Conservation (phyloP, 2,113 vertebrate species). For the Rhynchomys soricoides region DNA sequence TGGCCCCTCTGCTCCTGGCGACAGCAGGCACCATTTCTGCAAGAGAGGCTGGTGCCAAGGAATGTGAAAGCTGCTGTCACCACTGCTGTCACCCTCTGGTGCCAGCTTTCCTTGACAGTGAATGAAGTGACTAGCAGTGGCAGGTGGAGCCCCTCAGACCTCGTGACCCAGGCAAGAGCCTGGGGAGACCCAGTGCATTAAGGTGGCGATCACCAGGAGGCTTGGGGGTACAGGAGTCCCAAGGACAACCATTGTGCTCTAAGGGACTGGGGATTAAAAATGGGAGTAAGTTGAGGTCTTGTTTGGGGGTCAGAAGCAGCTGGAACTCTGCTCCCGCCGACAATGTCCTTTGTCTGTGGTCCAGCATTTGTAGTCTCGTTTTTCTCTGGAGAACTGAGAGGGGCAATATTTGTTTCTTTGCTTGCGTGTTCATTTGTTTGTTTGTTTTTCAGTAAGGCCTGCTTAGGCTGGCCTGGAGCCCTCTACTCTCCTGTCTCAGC, state of each 20-base stretch:
- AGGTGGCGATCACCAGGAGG: too few species aligned
- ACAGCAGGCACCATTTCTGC: slow-evolving; percentile 66
- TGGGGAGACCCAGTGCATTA: background rate
- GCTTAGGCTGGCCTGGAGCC: background rate
- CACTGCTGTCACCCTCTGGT: background rate
- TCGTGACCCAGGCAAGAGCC: background rate
- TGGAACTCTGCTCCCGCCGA: background rate
- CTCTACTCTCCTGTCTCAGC: background rate
- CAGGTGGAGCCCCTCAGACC: rapidly evolving
- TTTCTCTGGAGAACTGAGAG: background rate
- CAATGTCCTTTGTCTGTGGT: background rate
- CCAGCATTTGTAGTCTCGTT: background rate
- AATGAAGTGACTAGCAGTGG: rapidly evolving
- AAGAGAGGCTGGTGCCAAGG: slow-evolving; percentile 24
- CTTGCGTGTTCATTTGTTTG: background rate
- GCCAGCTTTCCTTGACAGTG: background rate
- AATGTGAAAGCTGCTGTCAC: background rate
- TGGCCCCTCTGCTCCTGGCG: slow-evolving; percentile 69
- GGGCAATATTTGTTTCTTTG: background rate
- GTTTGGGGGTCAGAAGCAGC: background rate
- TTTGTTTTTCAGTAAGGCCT: background rate
- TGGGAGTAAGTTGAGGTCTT: background rate
- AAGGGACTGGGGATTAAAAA: background rate
- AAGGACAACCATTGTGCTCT: background rate
- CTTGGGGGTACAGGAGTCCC: background rate